These are phyloP conservation scores for Athalia rosae DNA, from an alignment of 2,888 invertebrate genomes.

Conservation along the genomic window DNA sequence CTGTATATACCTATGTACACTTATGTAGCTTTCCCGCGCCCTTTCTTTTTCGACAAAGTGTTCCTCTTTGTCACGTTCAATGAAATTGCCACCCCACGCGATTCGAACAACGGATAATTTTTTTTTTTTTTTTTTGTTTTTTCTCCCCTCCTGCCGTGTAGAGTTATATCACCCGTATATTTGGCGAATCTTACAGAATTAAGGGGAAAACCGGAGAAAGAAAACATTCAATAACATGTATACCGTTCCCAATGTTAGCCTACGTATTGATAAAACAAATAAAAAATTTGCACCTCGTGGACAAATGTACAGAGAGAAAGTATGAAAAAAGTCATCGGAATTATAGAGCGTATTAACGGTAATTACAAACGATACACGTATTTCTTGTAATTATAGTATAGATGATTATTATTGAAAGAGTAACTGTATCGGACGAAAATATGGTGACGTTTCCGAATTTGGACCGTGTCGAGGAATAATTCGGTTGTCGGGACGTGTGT, in stretches of 20 bases:
- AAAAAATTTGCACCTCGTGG: too few species aligned
- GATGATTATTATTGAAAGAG: too few species aligned
- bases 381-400: too few species aligned
- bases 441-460: too few species aligned
- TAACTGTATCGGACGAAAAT: too few species aligned
- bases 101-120: conserved; percentile 25
- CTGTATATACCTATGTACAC: background rate
- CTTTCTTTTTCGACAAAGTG: conserved; percentile 25
- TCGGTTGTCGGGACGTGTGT: background rate
- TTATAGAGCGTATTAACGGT: background rate
- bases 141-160: too few species aligned
- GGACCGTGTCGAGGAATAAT: too few species aligned
- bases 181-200: background rate
- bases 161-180: background rate
- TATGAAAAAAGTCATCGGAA: background rate
- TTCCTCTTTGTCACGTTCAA: conserved; percentile 35
- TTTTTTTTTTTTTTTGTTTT: too few species aligned
- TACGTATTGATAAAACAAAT: background rate
- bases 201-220: too few species aligned
- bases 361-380: background rate
- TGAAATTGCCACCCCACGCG: conserved; percentile 23
- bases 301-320: background rate
- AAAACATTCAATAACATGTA: too few species aligned
- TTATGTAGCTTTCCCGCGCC: background rate
- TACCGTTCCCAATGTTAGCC: background rate